Percentiles rank a stretch among this genome's conserved stretches.
Evolutionary conservation across 2,113 vertebrate species (phyloP).

Genomic region (Seriola quinqueradiata): DNA sequence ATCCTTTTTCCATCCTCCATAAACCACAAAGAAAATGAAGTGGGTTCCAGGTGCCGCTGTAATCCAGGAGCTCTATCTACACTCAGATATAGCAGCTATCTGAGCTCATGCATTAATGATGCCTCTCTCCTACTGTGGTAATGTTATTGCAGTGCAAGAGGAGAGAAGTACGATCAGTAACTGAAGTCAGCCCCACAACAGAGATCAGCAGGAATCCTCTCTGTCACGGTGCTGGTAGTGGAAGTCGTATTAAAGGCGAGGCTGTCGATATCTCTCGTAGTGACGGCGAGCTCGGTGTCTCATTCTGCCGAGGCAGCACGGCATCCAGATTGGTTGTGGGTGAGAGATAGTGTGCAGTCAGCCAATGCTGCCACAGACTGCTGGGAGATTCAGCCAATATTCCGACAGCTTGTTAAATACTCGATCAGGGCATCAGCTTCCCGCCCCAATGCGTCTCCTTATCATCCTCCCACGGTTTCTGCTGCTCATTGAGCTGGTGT

Average conservation of each 20-base stretch:
- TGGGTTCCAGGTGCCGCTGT: background rate
- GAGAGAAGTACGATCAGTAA: conserved; percentile 19
- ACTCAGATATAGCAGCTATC: conserved; percentile 20
- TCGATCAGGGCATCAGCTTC: conserved; percentile 51
- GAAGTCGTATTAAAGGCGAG: conserved; percentile 34
- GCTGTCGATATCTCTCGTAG: conserved; percentile 44
- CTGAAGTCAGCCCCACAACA: background rate
- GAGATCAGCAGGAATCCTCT: conserved; percentile 28
- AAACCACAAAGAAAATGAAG: background rate
- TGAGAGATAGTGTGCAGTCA: conserved; percentile 54
- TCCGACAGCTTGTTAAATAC: conserved; percentile 64
- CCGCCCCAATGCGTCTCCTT: conserved; percentile 7
- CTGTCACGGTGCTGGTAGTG: conserved; percentile 16
- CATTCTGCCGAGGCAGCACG: conserved; percentile 57
- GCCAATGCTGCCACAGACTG: conserved; percentile 63
- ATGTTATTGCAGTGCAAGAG: conserved; percentile 48
- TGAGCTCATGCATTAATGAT: conserved; percentile 69
- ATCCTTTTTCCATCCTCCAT: background rate
- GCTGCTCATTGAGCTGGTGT: conserved; percentile 31
- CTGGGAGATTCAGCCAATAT: conserved; percentile 55
- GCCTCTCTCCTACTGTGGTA: conserved; percentile 22
- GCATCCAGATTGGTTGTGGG: conserved; percentile 58
- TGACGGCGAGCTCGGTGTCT: conserved; percentile 47
- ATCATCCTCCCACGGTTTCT: conserved; percentile 14
- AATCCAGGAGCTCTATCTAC: conserved; percentile 38